Base-by-base conservation (phyloP, 2,888 invertebrate genomes). In the Sipha maydis region DNA sequence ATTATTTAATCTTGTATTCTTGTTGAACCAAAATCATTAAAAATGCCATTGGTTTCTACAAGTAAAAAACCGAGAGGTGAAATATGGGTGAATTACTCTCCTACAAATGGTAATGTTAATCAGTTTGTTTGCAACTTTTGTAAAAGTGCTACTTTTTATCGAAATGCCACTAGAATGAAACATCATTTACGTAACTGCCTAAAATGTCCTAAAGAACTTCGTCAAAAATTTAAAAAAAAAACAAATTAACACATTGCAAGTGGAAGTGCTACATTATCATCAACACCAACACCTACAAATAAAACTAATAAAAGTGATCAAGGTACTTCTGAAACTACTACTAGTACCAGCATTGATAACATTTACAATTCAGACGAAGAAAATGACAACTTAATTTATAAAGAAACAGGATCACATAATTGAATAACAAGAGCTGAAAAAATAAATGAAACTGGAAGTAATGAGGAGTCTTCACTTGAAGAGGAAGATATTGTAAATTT, bases 121-220 rank as follows among this genome's bases (percentile, higher is more conserved):
- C 80, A 82, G 56, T 79, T 79, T 79, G 34, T 61, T 79, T 79
- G 79, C 61, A 79, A 79, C 19, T 82, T 82, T 82, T 82, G 80
- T 82, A 82, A 69, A 82, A 77, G 80, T 82, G 80, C 80, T 82
- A 82, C 67, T 82, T 69, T 82, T 82, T 77, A 82, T 69, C 38
- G 69, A 67, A 82, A 38, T 82, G 41, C 41, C n/a, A n/a, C n/a
- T n/a, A n/a, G 69, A 69, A 82, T 82, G 67, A 69, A 82, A 69
- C 41, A 41, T 67, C 69, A 82, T 82, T 82, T 41, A 82, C 41
- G 67, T 82, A 82, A 69, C 67, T 82, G 3, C 3, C n/a, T n/a
- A n/a, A n/a, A n/a, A n/a, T n/a, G n/a, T n/a, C n/a, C n/a, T n/a
- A n/a, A n/a, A n/a, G n/a, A n/a, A n/a, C n/a, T n/a, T n/a, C n/a